Evolutionary conservation across 2,797 vertebrate species (phyloP), one percentile per base, ranked within the genome.

Genomic region (Crenichthys baileyi): DNA sequence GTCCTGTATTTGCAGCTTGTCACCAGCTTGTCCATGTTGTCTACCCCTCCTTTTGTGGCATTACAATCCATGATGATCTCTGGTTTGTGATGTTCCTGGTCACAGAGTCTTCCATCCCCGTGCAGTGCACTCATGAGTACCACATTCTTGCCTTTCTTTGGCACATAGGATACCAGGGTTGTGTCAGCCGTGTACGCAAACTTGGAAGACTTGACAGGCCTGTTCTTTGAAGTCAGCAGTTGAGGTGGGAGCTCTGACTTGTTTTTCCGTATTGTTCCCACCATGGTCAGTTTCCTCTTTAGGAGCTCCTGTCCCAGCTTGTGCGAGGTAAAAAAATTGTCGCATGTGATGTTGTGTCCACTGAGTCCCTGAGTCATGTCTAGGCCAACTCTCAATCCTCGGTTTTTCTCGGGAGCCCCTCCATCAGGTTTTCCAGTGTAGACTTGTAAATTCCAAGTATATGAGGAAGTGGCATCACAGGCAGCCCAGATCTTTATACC

Each of bases 231-330:
- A 44, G 55, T 77, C 65, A 82, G 44, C 63, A 77, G 72, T 20
- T 75, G 65, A 5, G 56, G 48, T 72, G 65, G 65, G 58, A 80
- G 75, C 70, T 77, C 55, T 11, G 71, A 8, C 48, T 20, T 71
- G 78, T 67, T 84, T 56, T 71, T 77, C 31, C 20, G 0, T 18
- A 75, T 71, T 13, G n/a, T 31, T 31, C 63, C 80, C 36, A 73
- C 46, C 73, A 82, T 75, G 2, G 51, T 72, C 73, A 79, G 71
- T 41, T 79, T 72, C 18, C 63, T 77, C 41, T 77, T 79, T 16
- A 77, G 72, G 36, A 83, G 78, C 58, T 80, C 72, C 60, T 78
- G 72, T 68, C 72, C 72, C 58, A 85, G 51, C 7, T 58, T 82
- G 80, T 75, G 72, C 3, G 29, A 71, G 0, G 60, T 44, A 44